Conservation (phyloP, 2,797 vertebrate species). For the Sandelia bainsii region DNA sequence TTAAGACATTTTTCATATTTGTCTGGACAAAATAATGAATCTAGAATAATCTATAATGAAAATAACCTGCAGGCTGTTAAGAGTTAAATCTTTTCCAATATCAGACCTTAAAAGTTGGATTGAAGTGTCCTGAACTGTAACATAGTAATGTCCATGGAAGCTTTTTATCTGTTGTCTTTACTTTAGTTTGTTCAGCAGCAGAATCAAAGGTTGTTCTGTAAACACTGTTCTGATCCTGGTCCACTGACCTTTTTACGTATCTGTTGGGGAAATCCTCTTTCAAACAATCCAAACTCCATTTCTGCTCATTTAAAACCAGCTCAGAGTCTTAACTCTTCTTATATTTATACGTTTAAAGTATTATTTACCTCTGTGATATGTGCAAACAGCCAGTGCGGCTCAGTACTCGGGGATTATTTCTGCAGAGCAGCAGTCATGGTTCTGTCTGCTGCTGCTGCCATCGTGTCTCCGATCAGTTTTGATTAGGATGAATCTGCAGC, state of each 20-base stretch:
- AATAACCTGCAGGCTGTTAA: too few species aligned
- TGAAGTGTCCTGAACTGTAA: too few species aligned
- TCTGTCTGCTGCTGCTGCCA: background rate
- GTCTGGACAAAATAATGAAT: too few species aligned
- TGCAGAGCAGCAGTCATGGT: conserved; percentile 9
- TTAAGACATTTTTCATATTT: too few species aligned
- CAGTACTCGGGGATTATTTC: background rate
- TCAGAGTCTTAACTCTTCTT: background rate
- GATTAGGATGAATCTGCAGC: background rate
- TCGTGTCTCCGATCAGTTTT: conserved; percentile 10
- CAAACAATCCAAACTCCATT: background rate
- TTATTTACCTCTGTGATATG: background rate
- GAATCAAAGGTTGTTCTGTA: background rate
- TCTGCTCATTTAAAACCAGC: background rate
- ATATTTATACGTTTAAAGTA: background rate
- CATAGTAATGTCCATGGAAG: too few species aligned
- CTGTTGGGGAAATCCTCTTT: background rate
- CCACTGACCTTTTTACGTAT: conserved; percentile 7
- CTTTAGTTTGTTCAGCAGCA: background rate
- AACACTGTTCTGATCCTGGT: conserved; percentile 8
- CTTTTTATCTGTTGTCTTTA: too few species aligned
- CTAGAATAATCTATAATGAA: too few species aligned
- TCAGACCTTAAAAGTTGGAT: too few species aligned
- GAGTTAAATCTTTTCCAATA: too few species aligned
- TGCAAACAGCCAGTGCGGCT: background rate